These are phyloP conservation scores for Coendou prehensilis DNA, from an alignment of 2,797 vertebrate genomes.

Conservation along the genomic window DNA sequence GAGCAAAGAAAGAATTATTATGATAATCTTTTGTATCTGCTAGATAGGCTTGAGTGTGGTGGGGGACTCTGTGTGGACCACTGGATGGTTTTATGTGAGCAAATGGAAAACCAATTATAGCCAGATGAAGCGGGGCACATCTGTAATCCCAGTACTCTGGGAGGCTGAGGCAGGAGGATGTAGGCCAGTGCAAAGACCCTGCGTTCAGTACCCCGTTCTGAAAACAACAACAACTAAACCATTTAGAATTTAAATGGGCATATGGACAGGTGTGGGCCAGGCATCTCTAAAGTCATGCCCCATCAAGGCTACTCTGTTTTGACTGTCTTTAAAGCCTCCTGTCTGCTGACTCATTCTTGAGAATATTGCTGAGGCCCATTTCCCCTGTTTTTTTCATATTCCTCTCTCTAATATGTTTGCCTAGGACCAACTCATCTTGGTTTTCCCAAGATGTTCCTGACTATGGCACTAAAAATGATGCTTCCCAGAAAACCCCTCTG, in stretches of 20 bases:
- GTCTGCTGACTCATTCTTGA: neutral
- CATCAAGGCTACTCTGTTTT: rapidly evolving
- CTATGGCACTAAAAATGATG: neutral
- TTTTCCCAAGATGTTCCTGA: neutral
- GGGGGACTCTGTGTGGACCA: neutral
- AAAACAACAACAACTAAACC: neutral
- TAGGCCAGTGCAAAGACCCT: neutral
- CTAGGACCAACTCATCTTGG: rapidly evolving
- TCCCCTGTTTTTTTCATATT: neutral
- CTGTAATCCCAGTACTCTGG: neutral
- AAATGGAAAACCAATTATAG: neutral
- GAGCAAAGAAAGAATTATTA: neutral
- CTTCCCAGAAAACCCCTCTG: neutral
- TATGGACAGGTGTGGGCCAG: rapidly evolving
- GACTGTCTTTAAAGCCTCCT: neutral
- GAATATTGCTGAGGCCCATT: too few species aligned
- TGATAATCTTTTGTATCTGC: too few species aligned
- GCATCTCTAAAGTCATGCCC: neutral
- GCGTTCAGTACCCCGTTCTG: neutral
- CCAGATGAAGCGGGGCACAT: neutral
- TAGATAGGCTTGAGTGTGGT: neutral
- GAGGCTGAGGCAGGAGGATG: neutral
- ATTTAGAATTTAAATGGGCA: neutral
- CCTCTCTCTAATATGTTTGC: neutral
- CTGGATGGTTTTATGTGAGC: neutral